These are phyloP conservation scores for Potamarius usumacintae DNA, from an alignment of 2,113 vertebrate genomes.

Conservation along the genomic window DNA sequence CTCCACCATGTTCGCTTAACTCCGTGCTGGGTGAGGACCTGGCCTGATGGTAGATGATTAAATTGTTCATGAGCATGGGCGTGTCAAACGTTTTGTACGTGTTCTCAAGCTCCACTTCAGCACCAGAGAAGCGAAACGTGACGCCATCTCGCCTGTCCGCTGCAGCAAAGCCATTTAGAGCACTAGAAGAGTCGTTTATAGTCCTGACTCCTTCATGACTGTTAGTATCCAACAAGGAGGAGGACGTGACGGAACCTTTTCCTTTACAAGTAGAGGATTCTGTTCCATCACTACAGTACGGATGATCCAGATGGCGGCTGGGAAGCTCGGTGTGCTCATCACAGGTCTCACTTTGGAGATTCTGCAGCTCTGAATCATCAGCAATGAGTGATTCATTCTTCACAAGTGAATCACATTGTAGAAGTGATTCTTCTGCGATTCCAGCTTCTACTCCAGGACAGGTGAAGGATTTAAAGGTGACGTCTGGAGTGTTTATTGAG, in stretches of 20 bases:
- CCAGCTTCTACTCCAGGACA: not conserved
- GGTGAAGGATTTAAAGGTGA: too few relatives aligned
- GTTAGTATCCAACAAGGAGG: not conserved
- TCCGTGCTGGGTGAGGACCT: not conserved
- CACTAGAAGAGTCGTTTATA: not conserved
- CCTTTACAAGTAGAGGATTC: not conserved
- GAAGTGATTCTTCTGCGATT: not conserved
- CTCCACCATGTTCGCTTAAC: not conserved
- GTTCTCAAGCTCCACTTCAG: constrained; percentile 36
- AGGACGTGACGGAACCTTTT: not conserved
- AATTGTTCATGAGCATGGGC: constrained; percentile 4
- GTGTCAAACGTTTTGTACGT: constrained; percentile 7
- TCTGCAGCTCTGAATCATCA: not conserved
- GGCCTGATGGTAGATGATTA: not conserved
- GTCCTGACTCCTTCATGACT: not conserved
- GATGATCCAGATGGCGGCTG: constrained; percentile 23
- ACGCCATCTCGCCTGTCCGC: not conserved
- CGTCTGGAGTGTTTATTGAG: too few relatives aligned
- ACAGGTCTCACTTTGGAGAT: not conserved
- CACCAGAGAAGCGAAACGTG: constrained; percentile 32
- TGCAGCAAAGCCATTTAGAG: not conserved
- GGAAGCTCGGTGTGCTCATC: not conserved
- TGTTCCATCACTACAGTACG: not conserved
- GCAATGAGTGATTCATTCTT: not conserved
- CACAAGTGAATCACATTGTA: not conserved